Evolutionary conservation across 2,113 vertebrate species (phyloP).

Genomic region (Kryptolebias marmoratus): DNA sequence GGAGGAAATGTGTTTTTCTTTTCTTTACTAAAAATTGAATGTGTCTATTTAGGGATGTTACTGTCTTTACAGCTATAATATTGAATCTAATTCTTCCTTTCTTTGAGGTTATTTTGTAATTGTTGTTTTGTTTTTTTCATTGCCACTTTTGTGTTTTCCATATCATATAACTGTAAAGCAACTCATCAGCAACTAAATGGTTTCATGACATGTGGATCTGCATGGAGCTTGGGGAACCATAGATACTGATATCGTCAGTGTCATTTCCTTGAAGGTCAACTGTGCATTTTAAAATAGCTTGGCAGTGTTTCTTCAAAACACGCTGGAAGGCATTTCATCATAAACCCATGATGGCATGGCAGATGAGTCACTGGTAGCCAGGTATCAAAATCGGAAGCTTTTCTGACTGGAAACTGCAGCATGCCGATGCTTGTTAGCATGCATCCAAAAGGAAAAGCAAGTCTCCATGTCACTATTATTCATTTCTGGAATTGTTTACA

Average conservation of each 20-base stretch:
- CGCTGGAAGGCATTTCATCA: constrained; percentile 60
- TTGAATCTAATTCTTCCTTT: constrained; percentile 64
- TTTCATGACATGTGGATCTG: constrained; percentile 63
- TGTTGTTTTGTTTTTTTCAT: constrained; percentile 52
- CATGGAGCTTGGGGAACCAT: constrained; percentile 53
- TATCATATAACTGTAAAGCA: constrained; percentile 67
- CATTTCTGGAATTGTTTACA: constrained; percentile 18
- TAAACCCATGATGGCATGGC: constrained; percentile 54
- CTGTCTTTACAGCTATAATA: constrained; percentile 46
- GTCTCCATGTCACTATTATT: constrained; percentile 27
- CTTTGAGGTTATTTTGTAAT: constrained; percentile 56
- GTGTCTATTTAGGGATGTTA: constrained; percentile 60
- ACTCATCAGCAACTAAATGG: constrained; percentile 65
- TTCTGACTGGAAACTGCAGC: constrained; percentile 41
- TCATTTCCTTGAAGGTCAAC: constrained; percentile 71
- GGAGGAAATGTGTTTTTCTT: constrained; percentile 69
- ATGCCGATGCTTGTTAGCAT: constrained; percentile 33
- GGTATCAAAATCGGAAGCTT: constrained; percentile 55
- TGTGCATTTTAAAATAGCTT: constrained; percentile 67
- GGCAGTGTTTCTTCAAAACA: constrained; percentile 58
- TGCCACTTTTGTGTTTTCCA: constrained; percentile 68
- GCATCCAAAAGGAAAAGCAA: constrained; percentile 21
- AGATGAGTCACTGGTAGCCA: constrained; percentile 70
- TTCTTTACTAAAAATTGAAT: constrained; percentile 53
- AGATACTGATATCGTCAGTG: constrained; percentile 59